Conservation (phyloP, 2,888 invertebrate genomes). For the Spodoptera littoralis region DNA sequence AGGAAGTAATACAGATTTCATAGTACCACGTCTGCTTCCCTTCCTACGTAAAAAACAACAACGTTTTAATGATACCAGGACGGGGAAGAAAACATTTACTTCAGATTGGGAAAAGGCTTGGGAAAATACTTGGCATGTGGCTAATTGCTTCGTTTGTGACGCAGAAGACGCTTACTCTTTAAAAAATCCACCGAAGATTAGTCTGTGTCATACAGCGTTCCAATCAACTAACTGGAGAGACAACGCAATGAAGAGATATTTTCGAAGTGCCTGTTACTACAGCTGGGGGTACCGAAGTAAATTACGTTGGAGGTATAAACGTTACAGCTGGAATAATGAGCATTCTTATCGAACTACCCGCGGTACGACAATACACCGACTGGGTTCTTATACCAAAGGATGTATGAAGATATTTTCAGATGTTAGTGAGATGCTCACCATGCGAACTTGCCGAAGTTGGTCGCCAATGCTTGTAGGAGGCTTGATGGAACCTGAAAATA, state of each 20-base stretch:
- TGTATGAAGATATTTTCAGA: slow-evolving; percentile 26
- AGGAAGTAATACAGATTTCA: too few relatives aligned
- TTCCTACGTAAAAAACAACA: too few relatives aligned
- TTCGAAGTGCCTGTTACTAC: slow-evolving; percentile 5
- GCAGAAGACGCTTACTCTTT: too few relatives aligned
- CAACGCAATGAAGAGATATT: slow-evolving; percentile 10
- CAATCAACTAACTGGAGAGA: slow-evolving; percentile 17
- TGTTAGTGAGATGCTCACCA: slow-evolving; percentile 15
- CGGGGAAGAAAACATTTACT: too few relatives aligned
- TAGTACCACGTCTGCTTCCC: too few relatives aligned
- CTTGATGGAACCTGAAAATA: too few relatives aligned
- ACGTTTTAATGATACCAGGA: too few relatives aligned
- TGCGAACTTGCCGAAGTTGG: slow-evolving; percentile 16
- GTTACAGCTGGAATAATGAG: neutral
- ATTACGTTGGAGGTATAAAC: accelerated
- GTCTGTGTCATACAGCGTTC: slow-evolving; percentile 21
- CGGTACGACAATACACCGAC: neutral
- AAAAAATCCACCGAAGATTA: too few relatives aligned
- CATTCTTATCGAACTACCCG: accelerated
- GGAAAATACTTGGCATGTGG: too few relatives aligned
- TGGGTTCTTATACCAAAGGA: neutral
- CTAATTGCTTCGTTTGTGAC: too few relatives aligned
- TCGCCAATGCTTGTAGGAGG: accelerated
- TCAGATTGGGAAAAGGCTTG: too few relatives aligned
- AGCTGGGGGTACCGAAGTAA: neutral